These are phyloP conservation scores for Dolichomitus sp. DNA, from an alignment of 2,888 invertebrate species.

Conservation along the genomic window DNA sequence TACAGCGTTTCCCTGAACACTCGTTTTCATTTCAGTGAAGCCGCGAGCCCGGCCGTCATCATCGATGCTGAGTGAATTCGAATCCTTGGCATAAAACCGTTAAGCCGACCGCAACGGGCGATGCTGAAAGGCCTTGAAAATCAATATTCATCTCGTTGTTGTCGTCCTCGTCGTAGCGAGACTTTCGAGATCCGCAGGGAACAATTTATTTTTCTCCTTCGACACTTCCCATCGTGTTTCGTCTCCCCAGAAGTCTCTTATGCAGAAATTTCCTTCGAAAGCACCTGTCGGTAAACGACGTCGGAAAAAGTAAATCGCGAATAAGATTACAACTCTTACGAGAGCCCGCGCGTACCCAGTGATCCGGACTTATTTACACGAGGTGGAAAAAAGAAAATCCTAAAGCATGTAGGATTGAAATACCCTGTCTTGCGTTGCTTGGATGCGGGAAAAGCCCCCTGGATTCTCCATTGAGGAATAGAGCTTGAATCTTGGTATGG, in stretches of 20 bases:
- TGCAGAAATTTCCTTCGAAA: slow-evolving; percentile 23
- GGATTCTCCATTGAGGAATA: neutral
- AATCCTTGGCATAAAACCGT: slow-evolving; percentile 59
- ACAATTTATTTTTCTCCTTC: slow-evolving; percentile 72
- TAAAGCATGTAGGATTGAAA: neutral
- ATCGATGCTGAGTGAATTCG: slow-evolving; percentile 62
- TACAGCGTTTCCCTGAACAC: slow-evolving; percentile 39
- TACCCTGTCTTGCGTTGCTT: neutral
- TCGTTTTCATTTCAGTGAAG: slow-evolving; percentile 56
- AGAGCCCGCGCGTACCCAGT: slow-evolving; percentile 12
- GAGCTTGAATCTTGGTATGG: neutral
- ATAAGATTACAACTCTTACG: slow-evolving; percentile 33
- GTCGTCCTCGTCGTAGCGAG: slow-evolving; percentile 11
- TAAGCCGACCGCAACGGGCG: slow-evolving; percentile 40
- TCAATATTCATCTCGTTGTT: slow-evolving; percentile 74
- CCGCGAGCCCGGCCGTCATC: slow-evolving; percentile 48
- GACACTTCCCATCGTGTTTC: slow-evolving; percentile 58
- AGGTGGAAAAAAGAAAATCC: neutral
- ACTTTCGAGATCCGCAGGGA: slow-evolving; percentile 59
- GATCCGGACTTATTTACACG: slow-evolving; percentile 44
- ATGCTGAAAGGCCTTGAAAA: slow-evolving; percentile 63
- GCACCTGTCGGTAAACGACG: slow-evolving; percentile 24
- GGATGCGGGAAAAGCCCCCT: neutral
- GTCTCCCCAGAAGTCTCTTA: slow-evolving; percentile 25
- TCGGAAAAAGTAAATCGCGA: slow-evolving; percentile 27